A percentile compares a stretch with the other conserved stretches of the same genome.
These are phyloP conservation scores for Anas platyrhynchos DNA, from an alignment of 2,113 vertebrate genomes.

Conservation along the genomic window DNA sequence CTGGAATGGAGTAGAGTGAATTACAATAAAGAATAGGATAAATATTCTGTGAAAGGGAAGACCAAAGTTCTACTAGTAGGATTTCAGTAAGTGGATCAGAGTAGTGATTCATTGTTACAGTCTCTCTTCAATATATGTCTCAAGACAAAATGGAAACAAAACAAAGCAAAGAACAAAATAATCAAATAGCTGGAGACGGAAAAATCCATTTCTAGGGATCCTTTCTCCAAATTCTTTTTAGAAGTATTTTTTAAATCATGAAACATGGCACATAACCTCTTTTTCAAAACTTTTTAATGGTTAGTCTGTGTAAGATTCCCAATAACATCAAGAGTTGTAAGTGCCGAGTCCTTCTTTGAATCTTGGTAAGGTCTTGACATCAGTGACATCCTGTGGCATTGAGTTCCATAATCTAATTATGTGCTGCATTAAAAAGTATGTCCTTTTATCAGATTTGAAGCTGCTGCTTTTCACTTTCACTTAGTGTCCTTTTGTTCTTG, in stretches of 20 bases:
- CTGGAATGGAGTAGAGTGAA: not conserved
- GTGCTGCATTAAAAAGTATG: slow-evolving; percentile 23
- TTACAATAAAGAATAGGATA: not conserved
- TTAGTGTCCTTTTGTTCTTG: slow-evolving; percentile 64
- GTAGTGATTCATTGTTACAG: not conserved
- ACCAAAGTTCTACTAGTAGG: not conserved
- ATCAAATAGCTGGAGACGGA: not conserved
- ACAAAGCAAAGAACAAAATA: not conserved
- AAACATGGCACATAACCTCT: not conserved
- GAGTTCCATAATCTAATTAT: slow-evolving; percentile 58
- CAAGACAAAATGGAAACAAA: not conserved
- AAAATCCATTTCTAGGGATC: not conserved
- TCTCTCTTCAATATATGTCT: not conserved
- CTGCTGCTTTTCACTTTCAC: slow-evolving; percentile 52
- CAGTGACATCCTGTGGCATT: slow-evolving; percentile 30
- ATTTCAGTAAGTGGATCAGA: not conserved
- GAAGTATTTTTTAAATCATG: not conserved
- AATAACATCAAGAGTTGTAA: slow-evolving; percentile 10
- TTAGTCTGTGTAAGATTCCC: not conserved
- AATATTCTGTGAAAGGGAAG: not conserved
- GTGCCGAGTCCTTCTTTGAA: slow-evolving; percentile 17
- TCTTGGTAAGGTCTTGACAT: slow-evolving; percentile 47
- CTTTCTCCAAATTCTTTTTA: not conserved
- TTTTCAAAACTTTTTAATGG: slow-evolving; percentile 12
- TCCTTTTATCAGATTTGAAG: slow-evolving; percentile 43